Conservation (phyloP, 2,888 invertebrate species). For the Asteroscopus sphinx region DNA sequence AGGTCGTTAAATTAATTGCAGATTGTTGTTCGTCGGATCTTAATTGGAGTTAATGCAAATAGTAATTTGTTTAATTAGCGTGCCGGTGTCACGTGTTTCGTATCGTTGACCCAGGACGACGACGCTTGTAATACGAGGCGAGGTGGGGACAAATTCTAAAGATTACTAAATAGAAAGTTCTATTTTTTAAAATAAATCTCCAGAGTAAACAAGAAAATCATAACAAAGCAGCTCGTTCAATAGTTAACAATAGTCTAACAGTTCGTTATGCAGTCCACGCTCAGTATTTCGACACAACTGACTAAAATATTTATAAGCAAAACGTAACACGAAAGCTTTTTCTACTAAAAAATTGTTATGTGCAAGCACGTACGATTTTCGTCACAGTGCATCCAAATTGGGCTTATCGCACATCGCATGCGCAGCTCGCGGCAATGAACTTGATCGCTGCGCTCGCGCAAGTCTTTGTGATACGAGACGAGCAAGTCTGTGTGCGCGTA, state of each 20-base stretch:
- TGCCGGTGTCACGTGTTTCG: constrained; percentile 32
- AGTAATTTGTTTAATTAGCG: constrained; percentile 34
- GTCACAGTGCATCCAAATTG: constrained; percentile 67
- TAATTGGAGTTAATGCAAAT: constrained; percentile 49
- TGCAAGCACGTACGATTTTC: constrained; percentile 55
- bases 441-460: constrained; percentile 59
- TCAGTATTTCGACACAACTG: constrained; percentile 25
- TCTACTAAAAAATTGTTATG: constrained; percentile 36
- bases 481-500: constrained; percentile 38
- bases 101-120: too few species aligned
- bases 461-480: constrained; percentile 48
- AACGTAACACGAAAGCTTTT: constrained; percentile 8
- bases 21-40: constrained; percentile 33
- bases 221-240: constrained; percentile 1
- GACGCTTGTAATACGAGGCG: background rate
- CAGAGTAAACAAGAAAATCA: constrained; percentile 12
- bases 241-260: constrained; percentile 14
- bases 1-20: constrained; percentile 48
- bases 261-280: constrained; percentile 15
- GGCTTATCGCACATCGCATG: constrained; percentile 74
- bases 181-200: background rate
- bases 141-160: background rate
- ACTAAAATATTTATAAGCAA: constrained; percentile 40
- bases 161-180: background rate
- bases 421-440: constrained; percentile 77